A percentile compares a stretch with the other conserved stretches of the same genome.
These are phyloP conservation scores for Atopsyche davidsoni DNA, from an alignment of 1,140 invertebrate species.

Conservation along the genomic window DNA sequence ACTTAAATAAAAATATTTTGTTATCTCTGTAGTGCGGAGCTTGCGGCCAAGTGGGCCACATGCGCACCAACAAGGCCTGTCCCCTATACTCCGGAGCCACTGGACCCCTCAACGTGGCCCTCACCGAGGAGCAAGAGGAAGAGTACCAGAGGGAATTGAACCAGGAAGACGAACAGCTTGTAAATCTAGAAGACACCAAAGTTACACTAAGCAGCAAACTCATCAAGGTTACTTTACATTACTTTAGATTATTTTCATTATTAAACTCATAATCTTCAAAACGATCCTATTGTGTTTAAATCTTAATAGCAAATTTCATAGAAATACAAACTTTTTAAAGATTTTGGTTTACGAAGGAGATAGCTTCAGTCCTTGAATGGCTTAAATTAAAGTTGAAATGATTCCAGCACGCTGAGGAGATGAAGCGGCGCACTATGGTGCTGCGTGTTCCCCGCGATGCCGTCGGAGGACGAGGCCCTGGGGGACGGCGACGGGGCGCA, in stretches of 20 bases:
- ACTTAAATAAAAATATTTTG: not conserved
- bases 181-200: constrained; percentile 89
- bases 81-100: constrained; percentile 77
- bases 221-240: constrained; percentile 75
- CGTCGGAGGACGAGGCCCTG: constrained; percentile 56
- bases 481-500: constrained; percentile 60
- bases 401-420: constrained; percentile 68
- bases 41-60: constrained; percentile 82
- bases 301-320: too few species aligned
- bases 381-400: not conserved
- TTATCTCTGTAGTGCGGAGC: constrained; percentile 70
- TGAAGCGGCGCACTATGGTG: constrained; percentile 71
- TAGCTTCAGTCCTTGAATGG: too few species aligned
- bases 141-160: constrained; percentile 71
- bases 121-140: constrained; percentile 77
- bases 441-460: constrained; percentile 79
- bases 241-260: constrained; percentile 8
- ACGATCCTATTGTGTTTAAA: too few species aligned
- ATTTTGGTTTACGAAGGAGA: too few species aligned
- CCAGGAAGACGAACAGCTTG: constrained; percentile 76
- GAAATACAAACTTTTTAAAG: too few species aligned
- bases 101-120: constrained; percentile 62
- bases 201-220: constrained; percentile 76
- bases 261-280: too few species aligned
- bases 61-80: constrained; percentile 94